Percentiles rank a stretch among this genome's conserved stretches.
These are phyloP conservation scores for Brachycybe producta DNA, from an alignment of 2,888 invertebrate species.

Conservation along the genomic window DNA sequence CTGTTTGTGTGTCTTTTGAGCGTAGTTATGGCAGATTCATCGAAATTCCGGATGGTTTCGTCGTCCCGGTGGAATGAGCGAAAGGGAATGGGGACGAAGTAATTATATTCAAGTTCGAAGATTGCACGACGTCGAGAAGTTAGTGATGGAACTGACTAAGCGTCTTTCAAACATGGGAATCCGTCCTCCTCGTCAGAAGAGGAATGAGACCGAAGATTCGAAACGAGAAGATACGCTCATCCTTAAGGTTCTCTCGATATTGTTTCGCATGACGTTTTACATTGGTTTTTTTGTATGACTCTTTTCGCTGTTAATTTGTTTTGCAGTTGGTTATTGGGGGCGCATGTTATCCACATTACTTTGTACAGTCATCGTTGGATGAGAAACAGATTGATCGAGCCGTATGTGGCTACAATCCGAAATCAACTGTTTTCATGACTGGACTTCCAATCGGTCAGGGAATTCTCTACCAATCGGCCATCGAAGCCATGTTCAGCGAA, in stretches of 20 bases:
- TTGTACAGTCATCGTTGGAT: slow-evolving; percentile 46
- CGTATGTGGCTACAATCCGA: slow-evolving; percentile 59
- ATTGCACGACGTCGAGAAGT: slow-evolving; percentile 54
- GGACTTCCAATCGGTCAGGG: slow-evolving; percentile 34
- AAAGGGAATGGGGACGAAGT: slow-evolving; percentile 52
- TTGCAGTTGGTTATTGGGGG: slow-evolving; percentile 59
- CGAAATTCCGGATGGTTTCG: slow-evolving; percentile 46
- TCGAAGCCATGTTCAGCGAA: slow-evolving; percentile 18
- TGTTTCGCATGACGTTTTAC: too few species aligned
- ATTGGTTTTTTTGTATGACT: neutral
- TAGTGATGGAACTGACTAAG: slow-evolving; percentile 53
- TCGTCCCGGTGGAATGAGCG: slow-evolving; percentile 33
- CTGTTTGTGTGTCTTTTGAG: neutral
- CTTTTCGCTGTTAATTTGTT: slow-evolving; percentile 12
- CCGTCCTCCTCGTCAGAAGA: too few species aligned
- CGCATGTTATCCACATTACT: slow-evolving; percentile 90
- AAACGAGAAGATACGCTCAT: slow-evolving; percentile 46
- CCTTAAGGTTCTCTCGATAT: slow-evolving; percentile 53
- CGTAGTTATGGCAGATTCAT: slow-evolving; percentile 58
- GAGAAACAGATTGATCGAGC: slow-evolving; percentile 52
- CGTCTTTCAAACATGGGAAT: too few species aligned
- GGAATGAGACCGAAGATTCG: slow-evolving; percentile 31
- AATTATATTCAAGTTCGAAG: slow-evolving; percentile 58
- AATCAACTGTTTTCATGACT: slow-evolving; percentile 26
- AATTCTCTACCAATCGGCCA: slow-evolving; percentile 28